Evolutionary conservation across 2,888 invertebrate genomes (phyloP), one percentile per base, ranked within the genome.

Genomic region (Ceramica pisi): DNA sequence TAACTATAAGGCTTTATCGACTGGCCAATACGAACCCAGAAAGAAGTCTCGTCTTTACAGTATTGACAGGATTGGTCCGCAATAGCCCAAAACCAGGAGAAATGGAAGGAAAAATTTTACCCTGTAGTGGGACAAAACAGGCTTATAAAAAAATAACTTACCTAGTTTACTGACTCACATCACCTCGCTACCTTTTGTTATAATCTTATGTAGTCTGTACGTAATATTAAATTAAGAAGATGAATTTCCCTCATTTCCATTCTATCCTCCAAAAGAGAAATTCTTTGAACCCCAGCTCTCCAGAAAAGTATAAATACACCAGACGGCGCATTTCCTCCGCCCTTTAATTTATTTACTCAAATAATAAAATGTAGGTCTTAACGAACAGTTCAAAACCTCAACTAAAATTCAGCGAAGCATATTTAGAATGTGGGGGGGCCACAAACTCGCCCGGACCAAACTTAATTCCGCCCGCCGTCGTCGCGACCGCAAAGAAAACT

Each of bases 401-500:
- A 83, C 88, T 86, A 86, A 88, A 88, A 84, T 84, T 86, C 88
- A 88, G 75, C 85, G 80, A 65, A 88, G 88, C 89, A 90, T 89
- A 89, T 89, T 88, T 81, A 77, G 74, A 80, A 82, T 74, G 71
- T 66, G 75, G 74, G 73, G 77, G 69, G 75, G 78, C 66, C 65
- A 71, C 73, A 67, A 82, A 68, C 78, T 81, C 76, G 64, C 76
- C 46, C 66, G 72, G 78, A 78, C 76, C 88, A 86, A 94, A 94
- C 93, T 94, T 94, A 92, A 94, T 94, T 93, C 90, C 90, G 90
- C 91, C 90, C 91, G 90, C 82, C 89, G 87, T 84, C 89, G 87
- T 84, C 89, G 87, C 88, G 87, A 89, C 90, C 93, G 92, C 94
- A 92, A 94, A 94, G 95, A 94, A 94, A 95, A 95, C 96, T 96